These are phyloP conservation scores for Tetrax tetrax DNA, from an alignment of 2,113 vertebrate genomes.

Conservation along the genomic window DNA sequence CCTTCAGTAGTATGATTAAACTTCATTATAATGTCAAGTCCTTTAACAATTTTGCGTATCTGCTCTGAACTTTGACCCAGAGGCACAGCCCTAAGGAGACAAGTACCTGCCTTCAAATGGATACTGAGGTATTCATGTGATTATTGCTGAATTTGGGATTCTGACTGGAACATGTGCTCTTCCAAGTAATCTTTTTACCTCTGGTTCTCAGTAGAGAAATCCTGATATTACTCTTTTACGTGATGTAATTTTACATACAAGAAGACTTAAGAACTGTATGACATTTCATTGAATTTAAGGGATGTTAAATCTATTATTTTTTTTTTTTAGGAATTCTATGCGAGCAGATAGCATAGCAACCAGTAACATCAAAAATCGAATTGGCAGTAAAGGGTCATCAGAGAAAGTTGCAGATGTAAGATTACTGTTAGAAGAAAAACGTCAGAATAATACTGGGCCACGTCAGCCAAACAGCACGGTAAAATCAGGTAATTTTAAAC, in stretches of 20 bases:
- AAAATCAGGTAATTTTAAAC: constrained; percentile 82
- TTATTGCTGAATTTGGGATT: background rate
- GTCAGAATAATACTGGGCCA: constrained; percentile 80
- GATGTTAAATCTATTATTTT: background rate
- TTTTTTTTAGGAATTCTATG: constrained; percentile 80
- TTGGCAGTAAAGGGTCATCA: constrained; percentile 81
- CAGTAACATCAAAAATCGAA: constrained; percentile 86
- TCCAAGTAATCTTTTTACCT: background rate
- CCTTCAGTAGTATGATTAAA: background rate
- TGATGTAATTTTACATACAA: background rate
- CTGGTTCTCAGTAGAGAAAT: background rate
- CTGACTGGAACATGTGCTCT: background rate
- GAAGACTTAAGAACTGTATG: background rate
- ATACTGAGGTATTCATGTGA: background rate
- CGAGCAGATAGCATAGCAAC: constrained; percentile 76
- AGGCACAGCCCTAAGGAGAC: background rate
- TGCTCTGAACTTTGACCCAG: background rate
- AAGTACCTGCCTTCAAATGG: background rate
- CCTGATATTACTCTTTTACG: background rate
- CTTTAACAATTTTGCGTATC: background rate
- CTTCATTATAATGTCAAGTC: background rate
- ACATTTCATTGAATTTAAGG: background rate
- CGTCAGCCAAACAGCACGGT: constrained; percentile 66
- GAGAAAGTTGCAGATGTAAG: constrained; percentile 90
- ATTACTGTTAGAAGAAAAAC: constrained; percentile 92